Evolutionary conservation across 1,140 invertebrate genomes (phyloP).

Genomic region (Zaprionus ghesquierei): DNA sequence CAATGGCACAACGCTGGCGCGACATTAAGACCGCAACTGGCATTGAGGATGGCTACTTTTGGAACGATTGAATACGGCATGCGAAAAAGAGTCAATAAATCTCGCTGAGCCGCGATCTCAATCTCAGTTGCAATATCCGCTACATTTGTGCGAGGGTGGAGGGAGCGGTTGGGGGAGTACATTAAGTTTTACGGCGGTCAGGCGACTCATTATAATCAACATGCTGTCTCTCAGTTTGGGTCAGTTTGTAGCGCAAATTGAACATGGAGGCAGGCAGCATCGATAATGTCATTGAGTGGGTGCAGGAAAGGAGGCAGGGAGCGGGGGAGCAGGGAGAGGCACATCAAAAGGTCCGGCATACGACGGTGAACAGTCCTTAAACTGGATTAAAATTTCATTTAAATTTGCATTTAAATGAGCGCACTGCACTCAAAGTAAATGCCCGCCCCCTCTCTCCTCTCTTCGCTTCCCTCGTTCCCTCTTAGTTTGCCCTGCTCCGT

Average conservation of each 20-base stretch:
- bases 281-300: slow-evolving; percentile 1
- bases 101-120: background rate
- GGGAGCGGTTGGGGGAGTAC: background rate
- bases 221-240: slow-evolving; percentile 15
- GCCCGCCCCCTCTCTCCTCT: slow-evolving; percentile 13
- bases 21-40: slow-evolving; percentile 30
- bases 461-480: background rate
- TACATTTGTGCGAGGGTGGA: slow-evolving; percentile 1
- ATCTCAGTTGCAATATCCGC: background rate
- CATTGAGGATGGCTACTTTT: slow-evolving; percentile 13
- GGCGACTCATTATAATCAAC: slow-evolving; percentile 35
- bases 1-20: slow-evolving; percentile 35
- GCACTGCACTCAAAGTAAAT: slow-evolving; percentile 72
- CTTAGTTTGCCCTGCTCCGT: background rate
- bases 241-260: background rate
- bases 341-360: slow-evolving; percentile 60
- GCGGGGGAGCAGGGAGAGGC: background rate
- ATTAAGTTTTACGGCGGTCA: slow-evolving; percentile 28
- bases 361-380: slow-evolving; percentile 57
- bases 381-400: slow-evolving; percentile 82
- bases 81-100: slow-evolving; percentile 5
- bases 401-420: slow-evolving; percentile 82
- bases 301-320: no score
- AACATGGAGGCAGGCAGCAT: slow-evolving; percentile 17
- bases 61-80: background rate